Conservation (phyloP, 2,888 invertebrate species). For the Zygaena filipendulae region DNA sequence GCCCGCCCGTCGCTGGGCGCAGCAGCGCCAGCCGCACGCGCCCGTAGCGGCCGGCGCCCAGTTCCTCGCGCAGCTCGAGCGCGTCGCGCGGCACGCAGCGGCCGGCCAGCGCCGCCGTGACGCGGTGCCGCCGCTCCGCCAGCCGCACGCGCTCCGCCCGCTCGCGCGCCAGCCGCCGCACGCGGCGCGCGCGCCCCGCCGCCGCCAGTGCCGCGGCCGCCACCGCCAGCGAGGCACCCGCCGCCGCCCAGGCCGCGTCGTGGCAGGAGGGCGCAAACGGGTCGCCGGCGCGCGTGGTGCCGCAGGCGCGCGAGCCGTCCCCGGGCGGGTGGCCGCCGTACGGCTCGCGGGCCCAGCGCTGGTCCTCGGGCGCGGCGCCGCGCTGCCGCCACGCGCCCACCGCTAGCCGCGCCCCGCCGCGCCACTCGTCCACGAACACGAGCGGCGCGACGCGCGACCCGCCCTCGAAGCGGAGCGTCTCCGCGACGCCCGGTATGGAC, state of each 20-base stretch:
- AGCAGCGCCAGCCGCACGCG: slow-evolving; percentile 33
- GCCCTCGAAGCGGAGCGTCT: not conserved
- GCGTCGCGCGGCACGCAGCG: slow-evolving; percentile 24
- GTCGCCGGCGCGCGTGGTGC: slow-evolving; percentile 28
- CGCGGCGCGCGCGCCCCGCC: slow-evolving; percentile 69
- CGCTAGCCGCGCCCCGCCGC: not conserved
- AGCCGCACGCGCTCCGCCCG: slow-evolving; percentile 14
- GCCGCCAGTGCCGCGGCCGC: slow-evolving; percentile 64
- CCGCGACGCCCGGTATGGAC: slow-evolving; percentile 5
- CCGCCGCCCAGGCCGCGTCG: slow-evolving; percentile 55
- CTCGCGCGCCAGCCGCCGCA: slow-evolving; percentile 17
- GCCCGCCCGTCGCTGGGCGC: slow-evolving; percentile 20
- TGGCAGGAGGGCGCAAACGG: slow-evolving; percentile 71
- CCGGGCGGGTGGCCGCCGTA: slow-evolving; percentile 5
- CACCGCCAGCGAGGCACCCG: slow-evolving; percentile 71
- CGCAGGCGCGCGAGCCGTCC: slow-evolving; percentile 17
- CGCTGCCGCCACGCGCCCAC: slow-evolving; percentile 7
- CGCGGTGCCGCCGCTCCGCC: slow-evolving; percentile 24
- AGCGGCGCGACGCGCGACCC: slow-evolving; percentile 4
- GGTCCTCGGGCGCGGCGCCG: not conserved
- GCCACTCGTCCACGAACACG: slow-evolving; percentile 19
- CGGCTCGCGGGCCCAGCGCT: not conserved
- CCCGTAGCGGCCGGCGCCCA: slow-evolving; percentile 39
- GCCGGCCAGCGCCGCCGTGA: slow-evolving; percentile 18
- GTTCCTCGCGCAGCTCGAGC: slow-evolving; percentile 25